Conservation (phyloP, 1,140 invertebrate genomes). For the Neodiprion virginianus region DNA sequence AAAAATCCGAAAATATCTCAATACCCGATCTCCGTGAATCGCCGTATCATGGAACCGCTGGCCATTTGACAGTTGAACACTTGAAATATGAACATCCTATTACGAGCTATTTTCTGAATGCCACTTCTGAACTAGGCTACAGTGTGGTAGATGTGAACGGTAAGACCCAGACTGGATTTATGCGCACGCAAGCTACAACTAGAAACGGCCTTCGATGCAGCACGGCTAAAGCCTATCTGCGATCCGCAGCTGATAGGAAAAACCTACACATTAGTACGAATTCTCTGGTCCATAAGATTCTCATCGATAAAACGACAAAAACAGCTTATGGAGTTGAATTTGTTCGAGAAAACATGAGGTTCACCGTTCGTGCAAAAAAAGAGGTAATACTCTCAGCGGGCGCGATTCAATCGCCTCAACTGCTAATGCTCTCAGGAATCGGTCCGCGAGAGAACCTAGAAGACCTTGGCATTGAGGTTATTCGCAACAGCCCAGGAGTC, state of each 20-base stretch:
- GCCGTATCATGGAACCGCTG: constrained; percentile 70
- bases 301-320: constrained; percentile 70
- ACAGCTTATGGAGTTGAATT: constrained; percentile 73
- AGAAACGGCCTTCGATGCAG: constrained; percentile 74
- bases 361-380: constrained; percentile 55
- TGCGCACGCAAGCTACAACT: constrained; percentile 74
- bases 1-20: constrained; percentile 60
- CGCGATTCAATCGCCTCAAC: constrained; percentile 65
- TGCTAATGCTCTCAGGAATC: constrained; percentile 69
- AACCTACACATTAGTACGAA: constrained; percentile 77
- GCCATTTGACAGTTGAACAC: constrained; percentile 73
- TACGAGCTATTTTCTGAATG: constrained; percentile 65
- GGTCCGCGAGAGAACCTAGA: constrained; percentile 64
- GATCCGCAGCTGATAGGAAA: constrained; percentile 64
- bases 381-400: constrained; percentile 69
- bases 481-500: constrained; percentile 74
- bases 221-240: constrained; percentile 73
- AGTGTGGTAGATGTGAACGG: constrained; percentile 66
- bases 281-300: constrained; percentile 71
- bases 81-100: constrained; percentile 69
- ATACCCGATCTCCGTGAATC: constrained; percentile 63
- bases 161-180: constrained; percentile 68
- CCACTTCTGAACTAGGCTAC: constrained; percentile 66
- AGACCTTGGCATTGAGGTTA: constrained; percentile 59
- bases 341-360: constrained; percentile 61